phyloP scores from a whole-genome alignment of 2,797 vertebrate genomes.

The Rhinichthys osculus region DNA sequence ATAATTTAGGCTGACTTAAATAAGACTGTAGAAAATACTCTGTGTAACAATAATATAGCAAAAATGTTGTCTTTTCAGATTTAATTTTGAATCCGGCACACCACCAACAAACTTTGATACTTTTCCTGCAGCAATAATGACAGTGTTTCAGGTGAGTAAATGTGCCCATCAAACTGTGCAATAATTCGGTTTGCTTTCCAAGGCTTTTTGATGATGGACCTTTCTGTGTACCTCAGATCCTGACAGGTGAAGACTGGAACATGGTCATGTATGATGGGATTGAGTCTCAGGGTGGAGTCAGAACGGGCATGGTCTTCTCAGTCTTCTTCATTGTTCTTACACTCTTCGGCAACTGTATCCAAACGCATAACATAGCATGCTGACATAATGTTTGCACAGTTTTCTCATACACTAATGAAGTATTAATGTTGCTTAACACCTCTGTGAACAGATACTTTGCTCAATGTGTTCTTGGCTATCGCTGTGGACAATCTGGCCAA shows the following conservation, averaged over 20 bases:
- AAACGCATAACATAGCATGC: constrained; percentile 24
- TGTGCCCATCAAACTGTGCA: background rate
- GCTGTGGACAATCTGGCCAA: constrained; percentile 97
- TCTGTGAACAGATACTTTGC: constrained; percentile 86
- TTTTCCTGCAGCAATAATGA: constrained; percentile 99
- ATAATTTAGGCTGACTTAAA: background rate
- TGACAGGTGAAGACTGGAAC: constrained; percentile 98
- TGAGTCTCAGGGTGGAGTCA: constrained; percentile 95
- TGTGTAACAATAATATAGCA: background rate
- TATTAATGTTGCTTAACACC: constrained; percentile 66
- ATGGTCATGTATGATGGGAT: constrained; percentile 97
- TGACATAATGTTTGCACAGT: constrained; percentile 15
- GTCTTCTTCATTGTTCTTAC: constrained; percentile 97
- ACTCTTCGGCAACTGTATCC: constrained; percentile 98
- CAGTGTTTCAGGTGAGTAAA: constrained; percentile 91
- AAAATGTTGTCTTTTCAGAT: constrained; percentile 74
- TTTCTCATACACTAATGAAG: constrained; percentile 3
- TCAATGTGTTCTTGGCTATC: constrained; percentile 97
- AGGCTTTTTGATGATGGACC: constrained; percentile 7
- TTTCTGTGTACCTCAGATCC: constrained; percentile 78
- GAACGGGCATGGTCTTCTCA: constrained; percentile 94
- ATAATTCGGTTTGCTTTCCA: background rate
- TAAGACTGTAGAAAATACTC: background rate
- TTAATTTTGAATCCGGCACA: constrained; percentile 94
- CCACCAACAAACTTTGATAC: constrained; percentile 98